Base-by-base conservation (phyloP, 2,888 invertebrate species). In the Dinocampus coccinellae region DNA sequence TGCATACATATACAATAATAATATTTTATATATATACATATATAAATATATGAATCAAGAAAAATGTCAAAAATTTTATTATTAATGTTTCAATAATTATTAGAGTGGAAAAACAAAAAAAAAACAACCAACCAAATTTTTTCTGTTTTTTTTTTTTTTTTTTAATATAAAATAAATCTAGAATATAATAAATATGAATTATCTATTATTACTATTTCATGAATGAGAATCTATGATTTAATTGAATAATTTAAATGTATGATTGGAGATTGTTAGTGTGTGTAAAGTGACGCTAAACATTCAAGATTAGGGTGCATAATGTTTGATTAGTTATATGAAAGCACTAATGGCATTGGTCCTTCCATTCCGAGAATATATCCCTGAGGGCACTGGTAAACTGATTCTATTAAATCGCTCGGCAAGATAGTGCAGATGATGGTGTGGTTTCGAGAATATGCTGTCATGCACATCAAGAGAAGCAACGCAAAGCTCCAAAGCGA, bases 311-410 rank as follows among this genome's bases (percentile, higher is more conserved):
- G 33, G 10, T 34, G 60, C 67, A 69, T 66, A 66, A 69, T 62
- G 62, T 69, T 69, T 62, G 61, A 69, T 69, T 69, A 62, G 60
- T 34, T 36, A 39, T 69, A 62, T 61, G 69, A 53, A 68, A 62
- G 69, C 61, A 36, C 22, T 69, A 69, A 69, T 69, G 36, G 61
- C 47, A 69, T 62, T 69, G 33, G 62, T 69, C 47, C 62, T 36
- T n/a, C 68, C 61, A 69, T 69, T 47, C 16, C 53, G 34, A 55
- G 62, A 26, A 62, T 62, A 47, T 47, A 69, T 62, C 62, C 69
- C 61, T 26, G 61, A 34, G 69, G 69, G 69, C 36, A 34, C 53
- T 53, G 16, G 24, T 36, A 42, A 53, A 52, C 60, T 69, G 61
- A 53, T 53, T 33, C 53, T 36, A 69, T 69, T 61, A 69, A 60